Percentiles rank a stretch among this genome's conserved stretches.
Conservation (phyloP, 2,797 vertebrate genomes). For the Channa striata region DNA sequence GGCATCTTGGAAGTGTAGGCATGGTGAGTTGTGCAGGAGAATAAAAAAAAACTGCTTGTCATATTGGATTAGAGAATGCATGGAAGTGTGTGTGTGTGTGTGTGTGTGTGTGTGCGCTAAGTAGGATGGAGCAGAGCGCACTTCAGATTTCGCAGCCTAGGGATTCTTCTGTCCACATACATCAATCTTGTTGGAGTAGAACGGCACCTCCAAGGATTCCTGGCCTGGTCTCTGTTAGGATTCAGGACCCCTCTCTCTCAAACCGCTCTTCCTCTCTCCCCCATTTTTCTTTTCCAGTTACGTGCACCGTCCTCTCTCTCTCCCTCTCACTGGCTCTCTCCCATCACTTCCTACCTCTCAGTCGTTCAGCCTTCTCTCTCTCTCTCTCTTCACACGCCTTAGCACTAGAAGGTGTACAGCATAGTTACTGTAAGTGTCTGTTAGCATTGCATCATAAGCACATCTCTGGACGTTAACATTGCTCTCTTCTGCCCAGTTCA, state of each 20-base stretch:
- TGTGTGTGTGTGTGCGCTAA: constrained; percentile 20
- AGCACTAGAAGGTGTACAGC: constrained; percentile 29
- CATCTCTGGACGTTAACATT: constrained; percentile 48
- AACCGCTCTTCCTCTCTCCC: constrained; percentile 19
- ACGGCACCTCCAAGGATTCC: constrained; percentile 67
- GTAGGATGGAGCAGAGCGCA: constrained; percentile 31
- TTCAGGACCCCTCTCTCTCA: constrained; percentile 31
- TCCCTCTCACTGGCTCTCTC: constrained; percentile 1
- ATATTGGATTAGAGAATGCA: constrained; percentile 41
- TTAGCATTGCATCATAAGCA: constrained; percentile 54
- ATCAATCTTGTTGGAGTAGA: constrained; percentile 72
- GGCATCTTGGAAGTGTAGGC: constrained; percentile 46
- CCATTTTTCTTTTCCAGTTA: constrained; percentile 14
- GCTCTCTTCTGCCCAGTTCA: constrained; percentile 47
- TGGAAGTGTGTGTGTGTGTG: constrained; percentile 14
- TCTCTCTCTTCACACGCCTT: constrained; percentile 11
- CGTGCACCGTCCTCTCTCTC: neutral
- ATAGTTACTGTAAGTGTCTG: constrained; percentile 41
- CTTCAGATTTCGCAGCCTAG: constrained; percentile 53
- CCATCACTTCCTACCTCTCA: constrained; percentile 13
- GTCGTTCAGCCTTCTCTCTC: neutral
- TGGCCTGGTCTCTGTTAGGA: constrained; percentile 44
- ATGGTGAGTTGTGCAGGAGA: constrained; percentile 20
- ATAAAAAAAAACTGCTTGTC: constrained; percentile 27
- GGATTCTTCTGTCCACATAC: constrained; percentile 73